Conservation (phyloP, 2,888 invertebrate genomes). For the Sialis fuliginosa region DNA sequence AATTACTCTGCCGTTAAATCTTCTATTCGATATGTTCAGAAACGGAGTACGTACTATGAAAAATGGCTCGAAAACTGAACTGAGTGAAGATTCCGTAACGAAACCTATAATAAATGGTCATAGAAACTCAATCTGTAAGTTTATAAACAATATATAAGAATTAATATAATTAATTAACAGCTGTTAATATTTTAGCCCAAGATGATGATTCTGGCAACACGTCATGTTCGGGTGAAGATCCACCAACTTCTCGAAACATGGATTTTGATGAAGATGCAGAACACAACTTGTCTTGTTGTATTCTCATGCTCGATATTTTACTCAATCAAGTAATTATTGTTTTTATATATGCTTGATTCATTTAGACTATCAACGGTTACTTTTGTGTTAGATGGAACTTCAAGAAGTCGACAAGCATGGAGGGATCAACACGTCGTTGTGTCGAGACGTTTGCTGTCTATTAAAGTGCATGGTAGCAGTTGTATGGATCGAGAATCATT, state of each 20-base stretch:
- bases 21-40: slow-evolving; percentile 79
- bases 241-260: slow-evolving; percentile 37
- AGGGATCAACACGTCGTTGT: slow-evolving; percentile 56
- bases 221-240: slow-evolving; percentile 50
- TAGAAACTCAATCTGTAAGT: slow-evolving; percentile 37
- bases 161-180: not conserved
- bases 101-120: slow-evolving; percentile 16
- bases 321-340: slow-evolving; percentile 65
- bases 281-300: slow-evolving; percentile 81
- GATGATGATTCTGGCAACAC: slow-evolving; percentile 53
- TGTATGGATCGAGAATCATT: slow-evolving; percentile 49
- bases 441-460: slow-evolving; percentile 54
- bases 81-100: not conserved
- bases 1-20: slow-evolving; percentile 72
- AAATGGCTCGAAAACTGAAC: slow-evolving; percentile 27
- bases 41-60: slow-evolving; percentile 67
- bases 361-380: not conserved
- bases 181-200: slow-evolving; percentile 26
- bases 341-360: not conserved
- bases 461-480: slow-evolving; percentile 60
- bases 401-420: slow-evolving; percentile 70
- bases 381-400: slow-evolving; percentile 47
- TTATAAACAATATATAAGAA: not conserved
- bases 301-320: slow-evolving; percentile 88
- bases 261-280: slow-evolving; percentile 55